Conservation (phyloP, 2,113 vertebrate species). For the Choloepus hoffmanni region DNA sequence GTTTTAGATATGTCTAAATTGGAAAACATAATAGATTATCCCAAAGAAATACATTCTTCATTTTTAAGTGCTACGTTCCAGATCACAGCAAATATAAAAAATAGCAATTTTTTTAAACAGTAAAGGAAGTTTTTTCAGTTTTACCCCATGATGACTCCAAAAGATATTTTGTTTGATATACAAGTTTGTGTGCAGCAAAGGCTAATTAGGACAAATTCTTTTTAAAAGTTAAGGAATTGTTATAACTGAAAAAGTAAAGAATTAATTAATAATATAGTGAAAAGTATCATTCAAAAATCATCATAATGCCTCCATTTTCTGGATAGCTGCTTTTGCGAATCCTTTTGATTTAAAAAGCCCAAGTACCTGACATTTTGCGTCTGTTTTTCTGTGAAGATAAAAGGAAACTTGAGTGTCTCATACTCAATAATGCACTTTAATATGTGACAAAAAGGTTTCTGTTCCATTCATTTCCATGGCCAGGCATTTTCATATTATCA, state of each 20-base stretch:
- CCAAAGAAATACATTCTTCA: conserved; percentile 18
- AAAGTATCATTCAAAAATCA: conserved; percentile 43
- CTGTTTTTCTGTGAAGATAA: conserved; percentile 71
- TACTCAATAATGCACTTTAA: conserved; percentile 62
- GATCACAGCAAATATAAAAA: conserved; percentile 8
- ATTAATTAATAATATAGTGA: conserved; percentile 69
- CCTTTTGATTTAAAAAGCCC: conserved; percentile 33
- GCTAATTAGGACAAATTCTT: conserved; percentile 8
- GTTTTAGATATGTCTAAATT: neutral
- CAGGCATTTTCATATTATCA: conserved; percentile 52
- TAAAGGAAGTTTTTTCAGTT: conserved; percentile 47
- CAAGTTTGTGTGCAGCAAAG: conserved; percentile 25
- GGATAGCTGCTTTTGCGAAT: neutral
- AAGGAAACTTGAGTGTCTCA: conserved; percentile 69
- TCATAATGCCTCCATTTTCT: conserved; percentile 55
- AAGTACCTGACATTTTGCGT: conserved; percentile 66
- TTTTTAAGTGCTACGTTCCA: conserved; percentile 26
- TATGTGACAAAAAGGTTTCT: conserved; percentile 62
- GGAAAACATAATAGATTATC: conserved; percentile 36
- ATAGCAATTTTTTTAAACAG: conserved; percentile 3
- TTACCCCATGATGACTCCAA: neutral
- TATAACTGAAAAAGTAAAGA: conserved; percentile 64
- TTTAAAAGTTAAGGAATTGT: conserved; percentile 55
- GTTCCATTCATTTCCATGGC: conserved; percentile 49
- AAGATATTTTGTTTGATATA: conserved; percentile 34